Evolutionary conservation across 2,888 invertebrate genomes (phyloP), one percentile per base, ranked within the genome.

Genomic region (Azorinus chamasolen): DNA sequence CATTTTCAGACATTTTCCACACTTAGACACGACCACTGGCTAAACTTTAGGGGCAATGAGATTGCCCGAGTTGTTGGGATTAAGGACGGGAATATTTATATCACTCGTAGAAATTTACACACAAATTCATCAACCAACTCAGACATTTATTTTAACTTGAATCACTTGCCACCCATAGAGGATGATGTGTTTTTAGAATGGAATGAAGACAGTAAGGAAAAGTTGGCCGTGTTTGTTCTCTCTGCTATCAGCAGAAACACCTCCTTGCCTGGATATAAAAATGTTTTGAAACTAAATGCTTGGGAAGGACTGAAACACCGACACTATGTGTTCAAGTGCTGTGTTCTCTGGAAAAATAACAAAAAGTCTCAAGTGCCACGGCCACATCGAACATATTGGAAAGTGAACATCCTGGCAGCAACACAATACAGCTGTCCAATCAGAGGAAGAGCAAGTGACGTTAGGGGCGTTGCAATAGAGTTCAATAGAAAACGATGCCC

Each of bases 341-440:
- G 74, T 45, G 37, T 57, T 24, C 22, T 59, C 10, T 74, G 74
- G 74, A 46, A 39, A 14, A 32, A 53, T 2, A 24, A 41, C 20
- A 64, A 25, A 58, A 58, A 24, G 16, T 53, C 69, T 16, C 39
- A 16, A 10, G 58, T 32, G 24, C 45, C 5, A 4, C 32, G 32
- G 6, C 63, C 63, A 0, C 25, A 27, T 6, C 50, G 53, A 43
- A 39, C 25, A 0, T 74, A 64, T 39, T 63, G 51, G 45, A 62
- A 63, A 16, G 22, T 12, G 5, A 43, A 32, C 14, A 62, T 18
- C 12, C 27, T 74, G 1, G 51, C 69, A n/a, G 68, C 74, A 0
- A 39, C 53, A 12, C 77, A 78, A 45, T 64, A 59, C 61, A 39
- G 54, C 14, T 78, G 77, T 55, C 69, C 69, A 10, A 43, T 78